Conservation (phyloP, 2,888 invertebrate species). For the Drosophila mulleri region DNA sequence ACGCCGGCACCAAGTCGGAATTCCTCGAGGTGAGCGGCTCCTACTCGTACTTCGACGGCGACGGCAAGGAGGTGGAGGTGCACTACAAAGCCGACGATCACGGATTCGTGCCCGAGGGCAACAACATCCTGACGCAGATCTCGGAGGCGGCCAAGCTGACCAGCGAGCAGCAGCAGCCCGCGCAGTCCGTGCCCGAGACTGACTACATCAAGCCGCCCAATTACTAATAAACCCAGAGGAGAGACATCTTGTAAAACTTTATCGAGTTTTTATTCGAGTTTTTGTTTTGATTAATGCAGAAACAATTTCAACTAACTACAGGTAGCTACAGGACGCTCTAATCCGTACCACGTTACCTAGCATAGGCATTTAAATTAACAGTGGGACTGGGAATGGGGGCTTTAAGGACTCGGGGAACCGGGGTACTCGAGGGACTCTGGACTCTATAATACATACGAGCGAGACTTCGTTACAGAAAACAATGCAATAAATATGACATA, state of each 20-base stretch:
- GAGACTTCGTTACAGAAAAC: constrained; percentile 59
- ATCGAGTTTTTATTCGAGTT: constrained; percentile 22
- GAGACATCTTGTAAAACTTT: neutral
- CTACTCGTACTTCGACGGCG: constrained; percentile 81
- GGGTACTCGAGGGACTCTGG: neutral
- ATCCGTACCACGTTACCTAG: constrained; percentile 37
- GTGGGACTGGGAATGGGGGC: neutral
- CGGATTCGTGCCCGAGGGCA: constrained; percentile 84
- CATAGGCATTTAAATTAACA: constrained; percentile 39
- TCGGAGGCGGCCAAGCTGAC: constrained; percentile 76
- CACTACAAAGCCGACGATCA: constrained; percentile 82
- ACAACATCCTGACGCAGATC: constrained; percentile 78
- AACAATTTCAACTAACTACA: constrained; percentile 78
- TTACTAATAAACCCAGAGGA: constrained; percentile 12
- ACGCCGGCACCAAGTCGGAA: constrained; percentile 76
- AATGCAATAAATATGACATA: constrained; percentile 74
- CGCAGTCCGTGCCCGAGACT: constrained; percentile 40
- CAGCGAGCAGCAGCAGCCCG: constrained; percentile 56
- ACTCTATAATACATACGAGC: constrained; percentile 70
- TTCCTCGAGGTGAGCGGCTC: constrained; percentile 80
- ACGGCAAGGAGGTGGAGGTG: constrained; percentile 82
- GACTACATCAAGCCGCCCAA: constrained; percentile 59
- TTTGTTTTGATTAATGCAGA: constrained; percentile 62
- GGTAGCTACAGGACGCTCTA: constrained; percentile 41
- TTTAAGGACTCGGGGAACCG: constrained; percentile 8